Conservation (phyloP, 2,888 invertebrate genomes). For the Diadegma fenestrale region DNA sequence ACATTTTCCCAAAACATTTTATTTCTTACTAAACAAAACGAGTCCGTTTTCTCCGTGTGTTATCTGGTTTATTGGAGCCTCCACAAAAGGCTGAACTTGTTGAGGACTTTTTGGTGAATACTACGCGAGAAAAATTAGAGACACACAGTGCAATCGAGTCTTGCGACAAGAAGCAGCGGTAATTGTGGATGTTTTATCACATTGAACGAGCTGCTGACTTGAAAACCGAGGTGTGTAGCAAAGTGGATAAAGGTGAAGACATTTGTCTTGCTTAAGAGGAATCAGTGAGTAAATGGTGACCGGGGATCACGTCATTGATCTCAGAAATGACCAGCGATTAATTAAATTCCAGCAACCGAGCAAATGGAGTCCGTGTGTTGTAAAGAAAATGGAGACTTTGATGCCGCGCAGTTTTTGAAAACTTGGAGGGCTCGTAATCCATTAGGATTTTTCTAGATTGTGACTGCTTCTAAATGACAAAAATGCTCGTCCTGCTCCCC, state of each 20-base stretch:
- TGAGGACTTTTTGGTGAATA: no score
- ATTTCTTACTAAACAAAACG: no score
- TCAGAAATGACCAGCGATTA: neutral
- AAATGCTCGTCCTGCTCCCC: neutral
- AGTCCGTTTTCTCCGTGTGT: no score
- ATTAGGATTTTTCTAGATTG: neutral
- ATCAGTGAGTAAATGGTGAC: neutral
- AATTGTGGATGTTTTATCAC: neutral
- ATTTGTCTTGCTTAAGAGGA: conserved; percentile 7
- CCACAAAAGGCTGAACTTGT: no score
- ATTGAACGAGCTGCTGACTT: neutral
- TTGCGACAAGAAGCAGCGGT: neutral
- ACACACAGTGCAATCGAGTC: neutral
- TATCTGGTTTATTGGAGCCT: no score
- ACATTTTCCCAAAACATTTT: no score
- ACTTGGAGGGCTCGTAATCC: neutral
- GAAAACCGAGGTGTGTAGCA: neutral
- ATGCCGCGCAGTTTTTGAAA: neutral
- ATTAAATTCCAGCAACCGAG: neutral
- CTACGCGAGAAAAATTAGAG: neutral
- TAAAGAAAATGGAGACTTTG: neutral
- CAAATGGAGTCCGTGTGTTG: neutral
- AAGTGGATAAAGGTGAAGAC: neutral
- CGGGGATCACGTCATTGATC: neutral
- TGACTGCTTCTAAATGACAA: neutral